Evolutionary conservation across 2,888 invertebrate genomes (phyloP).

Genomic region (Tineola bisselliella): DNA sequence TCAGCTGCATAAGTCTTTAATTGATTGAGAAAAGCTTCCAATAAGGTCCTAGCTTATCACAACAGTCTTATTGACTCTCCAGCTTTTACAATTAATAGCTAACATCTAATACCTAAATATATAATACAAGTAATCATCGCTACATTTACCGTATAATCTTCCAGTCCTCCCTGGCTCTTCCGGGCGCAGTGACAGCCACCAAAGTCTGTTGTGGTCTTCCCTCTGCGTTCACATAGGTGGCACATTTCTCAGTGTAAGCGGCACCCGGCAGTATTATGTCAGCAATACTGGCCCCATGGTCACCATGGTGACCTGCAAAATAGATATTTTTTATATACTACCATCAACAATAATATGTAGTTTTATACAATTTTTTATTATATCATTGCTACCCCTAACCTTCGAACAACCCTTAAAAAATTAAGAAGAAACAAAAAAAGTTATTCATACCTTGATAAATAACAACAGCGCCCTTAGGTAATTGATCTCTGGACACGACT

Average conservation of each 20-base stretch:
- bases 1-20: too few species aligned
- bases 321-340: neutral
- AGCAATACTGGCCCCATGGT: slow-evolving; percentile 90
- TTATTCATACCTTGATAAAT: slow-evolving; percentile 81
- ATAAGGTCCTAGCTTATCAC: too few species aligned
- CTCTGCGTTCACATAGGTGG: slow-evolving; percentile 97
- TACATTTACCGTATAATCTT: slow-evolving; percentile 90
- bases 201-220: slow-evolving; percentile 94
- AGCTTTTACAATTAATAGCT: too few species aligned
- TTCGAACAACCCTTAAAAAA: too few species aligned
- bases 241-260: slow-evolving; percentile 98
- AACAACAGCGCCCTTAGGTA: slow-evolving; percentile 84
- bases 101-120: too few species aligned
- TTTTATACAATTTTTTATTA: too few species aligned
- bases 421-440: too few species aligned
- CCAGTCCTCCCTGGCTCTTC: slow-evolving; percentile 96
- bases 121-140: too few species aligned
- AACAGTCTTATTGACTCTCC: too few species aligned
- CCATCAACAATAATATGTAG: too few species aligned
- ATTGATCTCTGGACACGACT: slow-evolving; percentile 76
- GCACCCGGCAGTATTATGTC: slow-evolving; percentile 95
- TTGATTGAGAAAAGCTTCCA: too few species aligned
- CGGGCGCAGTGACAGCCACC: slow-evolving; percentile 89
- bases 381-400: too few species aligned
- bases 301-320: slow-evolving; percentile 90